These are phyloP conservation scores for Distichodus sexfasciatus DNA, from an alignment of 2,797 vertebrate genomes.

Conservation along the genomic window DNA sequence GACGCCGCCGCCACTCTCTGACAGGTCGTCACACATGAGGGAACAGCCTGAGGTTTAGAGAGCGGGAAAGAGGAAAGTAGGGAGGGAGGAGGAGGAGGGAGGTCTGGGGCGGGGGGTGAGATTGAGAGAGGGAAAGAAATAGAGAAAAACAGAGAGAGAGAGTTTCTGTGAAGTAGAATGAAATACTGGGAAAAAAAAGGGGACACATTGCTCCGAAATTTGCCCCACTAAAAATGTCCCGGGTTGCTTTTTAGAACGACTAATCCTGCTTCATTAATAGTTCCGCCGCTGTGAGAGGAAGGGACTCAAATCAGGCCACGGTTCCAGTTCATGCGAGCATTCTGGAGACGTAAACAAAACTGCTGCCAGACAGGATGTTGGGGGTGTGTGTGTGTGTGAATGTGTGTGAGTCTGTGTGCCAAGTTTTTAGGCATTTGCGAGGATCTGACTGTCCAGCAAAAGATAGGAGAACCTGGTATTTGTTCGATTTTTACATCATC, in stretches of 20 bases:
- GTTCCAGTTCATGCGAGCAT: not conserved
- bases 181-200: slow-evolving; percentile 27
- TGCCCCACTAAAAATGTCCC: slow-evolving; percentile 14
- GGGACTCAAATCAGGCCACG: not conserved
- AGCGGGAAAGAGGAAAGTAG: slow-evolving; percentile 33
- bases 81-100: slow-evolving; percentile 26
- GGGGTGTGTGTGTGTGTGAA: not conserved
- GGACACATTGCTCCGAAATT: not conserved
- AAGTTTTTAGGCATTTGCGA: too few species aligned
- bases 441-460: too few species aligned
- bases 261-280: slow-evolving; percentile 8
- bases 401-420: slow-evolving; percentile 14
- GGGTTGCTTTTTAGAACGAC: slow-evolving; percentile 24
- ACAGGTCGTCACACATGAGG: slow-evolving; percentile 81
- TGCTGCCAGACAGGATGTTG: not conserved
- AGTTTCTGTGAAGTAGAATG: slow-evolving; percentile 30
- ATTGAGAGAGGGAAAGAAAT: slow-evolving; percentile 10
- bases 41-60: slow-evolving; percentile 63
- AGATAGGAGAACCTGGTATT: too few species aligned
- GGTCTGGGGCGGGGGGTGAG: too few species aligned
- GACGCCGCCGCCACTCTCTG: slow-evolving; percentile 75
- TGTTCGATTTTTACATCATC: too few species aligned
- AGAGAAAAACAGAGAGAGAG: slow-evolving; percentile 10
- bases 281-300: not conserved
- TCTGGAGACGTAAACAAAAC: slow-evolving; percentile 3